A percentile compares a stretch with the other conserved stretches of the same genome.
These are phyloP conservation scores for Ranitomeya imitator DNA, from an alignment of 2,113 vertebrate genomes.

Conservation along the genomic window DNA sequence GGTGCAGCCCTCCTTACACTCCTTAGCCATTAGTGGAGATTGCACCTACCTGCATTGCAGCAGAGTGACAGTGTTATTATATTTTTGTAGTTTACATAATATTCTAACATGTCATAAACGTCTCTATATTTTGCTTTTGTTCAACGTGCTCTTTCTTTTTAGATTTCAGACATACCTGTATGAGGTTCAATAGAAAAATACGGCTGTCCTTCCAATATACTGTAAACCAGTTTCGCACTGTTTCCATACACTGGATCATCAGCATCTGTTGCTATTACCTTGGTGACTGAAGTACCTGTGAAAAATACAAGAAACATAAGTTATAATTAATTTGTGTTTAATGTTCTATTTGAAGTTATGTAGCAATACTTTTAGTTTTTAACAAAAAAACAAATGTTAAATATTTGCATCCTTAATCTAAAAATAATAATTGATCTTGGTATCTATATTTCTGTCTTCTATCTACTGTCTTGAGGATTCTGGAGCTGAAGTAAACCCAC, in stretches of 20 bases:
- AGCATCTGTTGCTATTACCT: constrained; percentile 92
- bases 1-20: no score
- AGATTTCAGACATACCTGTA: constrained; percentile 78
- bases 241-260: constrained; percentile 98
- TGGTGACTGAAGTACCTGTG: constrained; percentile 92
- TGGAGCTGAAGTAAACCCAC: no score
- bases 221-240: constrained; percentile 95
- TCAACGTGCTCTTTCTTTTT: constrained; percentile 12
- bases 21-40: no score
- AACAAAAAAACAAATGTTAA: neutral
- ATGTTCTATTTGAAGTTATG: neutral
- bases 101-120: no score
- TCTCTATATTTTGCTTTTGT: no score
- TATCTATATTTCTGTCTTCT: no score
- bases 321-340: neutral
- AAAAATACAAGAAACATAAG: constrained; percentile 14
- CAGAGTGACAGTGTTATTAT: no score
- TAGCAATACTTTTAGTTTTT: neutral
- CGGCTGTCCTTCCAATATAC: constrained; percentile 95
- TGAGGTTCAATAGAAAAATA: constrained; percentile 98
- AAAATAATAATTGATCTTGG: no score
- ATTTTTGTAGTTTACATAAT: no score
- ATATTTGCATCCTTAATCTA: no score
- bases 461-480: no score
- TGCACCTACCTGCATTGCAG: no score